These are phyloP conservation scores for Pluvianellus socialis DNA, from an alignment of 2,113 vertebrate genomes.

Conservation along the genomic window DNA sequence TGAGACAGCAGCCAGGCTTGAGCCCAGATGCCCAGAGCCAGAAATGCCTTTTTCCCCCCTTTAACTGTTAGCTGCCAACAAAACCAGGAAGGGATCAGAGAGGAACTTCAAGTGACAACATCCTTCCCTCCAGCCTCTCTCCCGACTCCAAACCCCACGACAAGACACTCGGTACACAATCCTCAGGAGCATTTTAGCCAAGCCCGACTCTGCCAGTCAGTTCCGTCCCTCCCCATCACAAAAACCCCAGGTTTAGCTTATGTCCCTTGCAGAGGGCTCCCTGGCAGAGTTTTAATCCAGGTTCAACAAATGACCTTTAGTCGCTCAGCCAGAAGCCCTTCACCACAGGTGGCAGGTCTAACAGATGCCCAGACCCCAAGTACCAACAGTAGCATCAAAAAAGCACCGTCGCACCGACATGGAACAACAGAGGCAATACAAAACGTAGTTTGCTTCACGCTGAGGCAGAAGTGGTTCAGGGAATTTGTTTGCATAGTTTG, in stretches of 20 bases:
- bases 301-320: not conserved
- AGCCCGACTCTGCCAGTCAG: not conserved
- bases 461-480: not conserved
- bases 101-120: not conserved
- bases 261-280: not conserved
- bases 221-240: not conserved
- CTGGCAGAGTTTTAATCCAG: not conserved
- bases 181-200: not conserved
- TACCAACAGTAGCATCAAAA: not conserved
- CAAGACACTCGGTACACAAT: accelerated
- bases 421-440: not conserved
- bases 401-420: accelerated
- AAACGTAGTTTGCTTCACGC: not conserved
- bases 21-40: not conserved
- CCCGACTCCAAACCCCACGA: not conserved
- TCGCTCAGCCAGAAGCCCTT: not conserved
- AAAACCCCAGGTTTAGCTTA: not conserved
- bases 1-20: not conserved
- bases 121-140: not conserved
- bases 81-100: not conserved
- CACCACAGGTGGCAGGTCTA: not conserved
- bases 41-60: not conserved
- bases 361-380: not conserved
- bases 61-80: not conserved
- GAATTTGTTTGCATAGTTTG: not conserved